These are phyloP conservation scores for Zoanthus solanderi DNA, from an alignment of 92 coral and sea anemone genomes.

Conservation along the genomic window DNA sequence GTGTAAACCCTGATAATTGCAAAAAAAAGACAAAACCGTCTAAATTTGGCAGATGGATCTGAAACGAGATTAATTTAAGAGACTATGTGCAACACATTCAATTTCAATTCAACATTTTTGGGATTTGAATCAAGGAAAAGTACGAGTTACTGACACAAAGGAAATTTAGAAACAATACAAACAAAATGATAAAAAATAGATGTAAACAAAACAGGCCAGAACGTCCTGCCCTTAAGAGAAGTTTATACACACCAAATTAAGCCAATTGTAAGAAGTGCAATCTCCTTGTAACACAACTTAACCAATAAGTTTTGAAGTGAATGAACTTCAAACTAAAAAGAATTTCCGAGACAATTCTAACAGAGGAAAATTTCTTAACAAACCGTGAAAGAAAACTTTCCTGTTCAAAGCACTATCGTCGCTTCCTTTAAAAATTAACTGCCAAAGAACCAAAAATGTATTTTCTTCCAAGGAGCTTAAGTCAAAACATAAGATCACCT, in stretches of 20 bases:
- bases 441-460: neutral
- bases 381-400: neutral
- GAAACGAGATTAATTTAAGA: neutral
- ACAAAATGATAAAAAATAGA: slow-evolving; percentile 17
- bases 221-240: neutral
- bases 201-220: slow-evolving; percentile 38
- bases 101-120: neutral
- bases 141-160: neutral
- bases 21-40: neutral
- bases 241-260: neutral
- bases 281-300: slow-evolving; percentile 1
- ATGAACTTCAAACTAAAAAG: slow-evolving; percentile 8
- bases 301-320: neutral
- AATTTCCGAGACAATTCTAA: neutral
- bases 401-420: neutral
- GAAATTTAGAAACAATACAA: neutral
- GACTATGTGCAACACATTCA: neutral
- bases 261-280: neutral
- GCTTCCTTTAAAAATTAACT: slow-evolving; percentile 39
- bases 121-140: slow-evolving; percentile 2
- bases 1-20: neutral
- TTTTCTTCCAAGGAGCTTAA: slow-evolving; percentile 2
- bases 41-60: slow-evolving; percentile 11
- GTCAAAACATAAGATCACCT: slow-evolving; percentile 10
- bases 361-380: neutral